Percentiles rank a stretch among this genome's conserved stretches.
Conservation (phyloP, 2,888 invertebrate species). For the Adineta ricciae region DNA sequence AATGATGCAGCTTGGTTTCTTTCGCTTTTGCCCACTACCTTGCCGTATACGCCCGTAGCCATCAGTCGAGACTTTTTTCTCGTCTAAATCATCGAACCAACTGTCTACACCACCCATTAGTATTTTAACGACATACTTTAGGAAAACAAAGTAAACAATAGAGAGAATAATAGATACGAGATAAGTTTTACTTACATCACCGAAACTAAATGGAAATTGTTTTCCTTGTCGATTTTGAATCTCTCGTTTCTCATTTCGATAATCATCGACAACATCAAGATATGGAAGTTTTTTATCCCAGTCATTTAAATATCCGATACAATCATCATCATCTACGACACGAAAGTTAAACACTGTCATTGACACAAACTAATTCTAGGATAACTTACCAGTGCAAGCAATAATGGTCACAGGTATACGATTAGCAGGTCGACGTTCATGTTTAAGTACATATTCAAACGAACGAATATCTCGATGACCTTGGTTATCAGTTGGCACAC, state of each 20-base stretch:
- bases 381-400: conserved; percentile 25
- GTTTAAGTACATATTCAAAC: conserved; percentile 26
- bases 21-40: background rate
- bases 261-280: conserved; percentile 12
- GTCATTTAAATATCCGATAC: background rate
- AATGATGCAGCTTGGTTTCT: background rate
- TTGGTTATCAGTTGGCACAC: conserved; percentile 28
- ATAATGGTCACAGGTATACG: conserved; percentile 25
- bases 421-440: background rate
- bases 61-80: background rate
- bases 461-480: conserved; percentile 24
- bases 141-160: background rate
- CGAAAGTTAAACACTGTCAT: too few relatives aligned
- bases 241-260: background rate
- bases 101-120: background rate
- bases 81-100: conserved; percentile 20
- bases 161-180: too few relatives aligned
- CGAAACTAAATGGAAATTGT: background rate
- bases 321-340: background rate
- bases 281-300: background rate
- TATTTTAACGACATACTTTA: conserved; percentile 1
- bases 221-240: background rate
- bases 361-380: too few relatives aligned
- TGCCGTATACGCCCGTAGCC: background rate
- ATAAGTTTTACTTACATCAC: background rate